Conservation (phyloP, 2,113 vertebrate genomes). For the Aspiorhynchus laticeps region DNA sequence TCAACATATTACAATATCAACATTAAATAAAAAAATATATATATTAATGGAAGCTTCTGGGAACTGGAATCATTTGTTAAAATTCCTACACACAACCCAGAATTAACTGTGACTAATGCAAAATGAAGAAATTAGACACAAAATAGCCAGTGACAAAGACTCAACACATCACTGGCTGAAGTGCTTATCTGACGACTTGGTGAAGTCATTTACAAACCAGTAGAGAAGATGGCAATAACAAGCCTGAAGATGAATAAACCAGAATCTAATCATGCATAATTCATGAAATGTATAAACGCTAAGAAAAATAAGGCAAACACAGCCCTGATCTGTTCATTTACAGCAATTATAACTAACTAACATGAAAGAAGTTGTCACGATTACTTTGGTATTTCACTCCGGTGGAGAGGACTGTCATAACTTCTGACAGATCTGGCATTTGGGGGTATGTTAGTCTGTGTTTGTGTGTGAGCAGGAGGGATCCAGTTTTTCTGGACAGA, state of each 20-base stretch:
- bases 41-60: not conserved
- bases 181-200: slow-evolving; percentile 33
- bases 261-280: slow-evolving; percentile 47
- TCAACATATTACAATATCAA: not conserved
- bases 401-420: slow-evolving; percentile 65
- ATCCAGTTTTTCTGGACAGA: slow-evolving; percentile 59
- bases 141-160: slow-evolving; percentile 48
- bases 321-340: not conserved
- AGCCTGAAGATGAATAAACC: slow-evolving; percentile 4
- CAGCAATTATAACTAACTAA: slow-evolving; percentile 60
- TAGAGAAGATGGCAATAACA: slow-evolving; percentile 51
- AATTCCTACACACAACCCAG: not conserved
- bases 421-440: slow-evolving; percentile 71
- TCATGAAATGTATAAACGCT: slow-evolving; percentile 15
- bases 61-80: not conserved
- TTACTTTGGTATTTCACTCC: slow-evolving; percentile 70
- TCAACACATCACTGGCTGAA: not conserved
- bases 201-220: slow-evolving; percentile 41
- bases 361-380: slow-evolving; percentile 71
- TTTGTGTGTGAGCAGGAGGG: slow-evolving; percentile 31
- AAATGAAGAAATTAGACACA: slow-evolving; percentile 41
- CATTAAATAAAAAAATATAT: not conserved
- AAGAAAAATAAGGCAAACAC: not conserved
- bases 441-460: slow-evolving; percentile 39
- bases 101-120: slow-evolving; percentile 35